Conservation (phyloP, 2,797 vertebrate genomes). For the Anableps anableps region DNA sequence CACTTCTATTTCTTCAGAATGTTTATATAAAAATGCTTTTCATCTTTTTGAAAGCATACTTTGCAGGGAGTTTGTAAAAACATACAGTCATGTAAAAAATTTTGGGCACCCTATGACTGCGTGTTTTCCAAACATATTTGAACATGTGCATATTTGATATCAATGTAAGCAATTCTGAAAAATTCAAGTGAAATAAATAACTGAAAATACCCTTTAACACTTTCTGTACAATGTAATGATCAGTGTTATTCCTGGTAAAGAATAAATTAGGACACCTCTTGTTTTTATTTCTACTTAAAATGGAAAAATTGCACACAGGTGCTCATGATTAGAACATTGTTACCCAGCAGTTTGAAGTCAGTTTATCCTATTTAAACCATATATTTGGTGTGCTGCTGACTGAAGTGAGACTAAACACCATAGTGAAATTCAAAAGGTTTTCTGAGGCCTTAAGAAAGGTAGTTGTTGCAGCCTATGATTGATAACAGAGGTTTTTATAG, state of each 20-base stretch:
- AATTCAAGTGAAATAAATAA: no score
- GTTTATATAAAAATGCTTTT: neutral
- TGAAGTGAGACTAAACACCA: neutral
- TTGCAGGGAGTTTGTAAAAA: neutral
- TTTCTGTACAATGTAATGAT: neutral
- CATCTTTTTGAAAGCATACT: neutral
- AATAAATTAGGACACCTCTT: neutral
- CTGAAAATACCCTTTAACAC: no score
- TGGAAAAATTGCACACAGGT: neutral
- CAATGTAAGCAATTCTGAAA: no score
- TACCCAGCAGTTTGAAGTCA: no score
- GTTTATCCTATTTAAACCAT: neutral
- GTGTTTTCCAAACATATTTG: no score
- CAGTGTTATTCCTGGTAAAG: neutral
- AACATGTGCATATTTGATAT: no score
- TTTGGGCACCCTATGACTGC: neutral
- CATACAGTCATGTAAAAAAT: neutral
- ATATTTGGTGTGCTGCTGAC: neutral
- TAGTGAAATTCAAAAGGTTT: neutral
- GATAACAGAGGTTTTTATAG: no score
- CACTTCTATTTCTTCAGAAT: neutral
- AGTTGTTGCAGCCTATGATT: neutral
- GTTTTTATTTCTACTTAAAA: neutral
- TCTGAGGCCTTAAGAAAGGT: neutral
- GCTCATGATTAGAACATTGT: neutral